Conservation (phyloP, 2,888 invertebrate species). For the Taphrorychus bicolor region DNA sequence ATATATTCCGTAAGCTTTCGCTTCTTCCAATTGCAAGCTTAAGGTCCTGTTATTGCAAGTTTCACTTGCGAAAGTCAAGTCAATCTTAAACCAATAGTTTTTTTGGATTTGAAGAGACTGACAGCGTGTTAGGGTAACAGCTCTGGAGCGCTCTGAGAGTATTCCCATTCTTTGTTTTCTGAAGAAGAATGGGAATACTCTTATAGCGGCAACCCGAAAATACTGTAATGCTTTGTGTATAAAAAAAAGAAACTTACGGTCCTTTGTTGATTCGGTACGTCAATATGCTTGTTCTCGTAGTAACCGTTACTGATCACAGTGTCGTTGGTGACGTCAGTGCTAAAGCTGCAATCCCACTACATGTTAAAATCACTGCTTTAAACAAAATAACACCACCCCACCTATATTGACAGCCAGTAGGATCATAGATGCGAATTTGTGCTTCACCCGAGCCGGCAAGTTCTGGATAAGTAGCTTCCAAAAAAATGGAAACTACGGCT, state of each 20-base stretch:
- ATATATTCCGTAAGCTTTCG: constrained; percentile 44
- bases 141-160: too few species aligned
- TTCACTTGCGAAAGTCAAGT: background rate
- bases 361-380: background rate
- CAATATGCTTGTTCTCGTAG: constrained; percentile 33
- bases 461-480: constrained; percentile 74
- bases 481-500: constrained; percentile 78
- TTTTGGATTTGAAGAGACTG: too few species aligned
- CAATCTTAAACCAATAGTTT: background rate
- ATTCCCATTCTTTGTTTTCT: too few species aligned
- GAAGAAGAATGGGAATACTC: too few species aligned
- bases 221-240: too few species aligned
- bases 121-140: too few species aligned
- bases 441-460: constrained; percentile 66
- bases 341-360: background rate
- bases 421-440: constrained; percentile 77
- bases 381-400: background rate
- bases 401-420: constrained; percentile 52
- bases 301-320: background rate
- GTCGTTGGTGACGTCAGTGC: background rate
- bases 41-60: background rate
- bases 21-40: constrained; percentile 30
- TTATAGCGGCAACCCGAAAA: too few species aligned
- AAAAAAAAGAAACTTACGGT: too few species aligned
- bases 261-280: background rate